Base-by-base conservation (phyloP, 2,113 vertebrate species). In the Proterorhinus semilunaris region DNA sequence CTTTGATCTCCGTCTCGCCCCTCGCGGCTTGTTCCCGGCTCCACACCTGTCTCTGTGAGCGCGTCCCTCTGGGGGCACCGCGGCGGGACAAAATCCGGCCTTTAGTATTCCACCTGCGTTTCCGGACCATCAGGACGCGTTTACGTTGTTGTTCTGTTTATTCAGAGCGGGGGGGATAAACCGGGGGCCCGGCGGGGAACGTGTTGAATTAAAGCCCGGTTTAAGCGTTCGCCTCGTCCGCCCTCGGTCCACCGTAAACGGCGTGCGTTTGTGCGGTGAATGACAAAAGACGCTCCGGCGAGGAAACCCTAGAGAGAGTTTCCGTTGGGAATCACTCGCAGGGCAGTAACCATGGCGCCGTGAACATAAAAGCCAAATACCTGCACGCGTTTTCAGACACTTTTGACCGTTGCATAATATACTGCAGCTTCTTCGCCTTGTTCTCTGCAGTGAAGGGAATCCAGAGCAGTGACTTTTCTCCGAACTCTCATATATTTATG, bases 161-260 rank as follows among this genome's bases (percentile, higher is more conserved):
- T 45, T 63, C 48, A 45, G 27, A 47, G 21, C 62, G 45, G 11
- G 62, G 45, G 11, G 62, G 62, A 63, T 63, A n/a, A 47, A 44
- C 16, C 8, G 7, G 9, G n/a, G 15, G 8, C 62, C 62, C 48
- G 36, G 46, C 48, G 62, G 62, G 62, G 48, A 63, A 63, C 48
- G n/a, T 63, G 16, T 21, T 27, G 46, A 47, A 63, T 63, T 63
- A 48, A 36, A 63, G 62, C 62, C 46, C 7, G 62, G 46, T 63
- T 46, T 63, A 46, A 46, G n/a, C 16, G n/a, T 46, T 63, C 48
- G 43, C 13, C 47, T 62, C 47, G 17, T 61, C 13, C 47, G 46
- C n/a, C 62, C 58, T 42, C 10, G 62, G 48, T 63, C 46, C 62
- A 63, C 47, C 48, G 62, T 61, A 61, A 61, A 61, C 6, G 44